Evolutionary conservation across 2,113 vertebrate species (phyloP).

Genomic region (Seriola rivoliana): DNA sequence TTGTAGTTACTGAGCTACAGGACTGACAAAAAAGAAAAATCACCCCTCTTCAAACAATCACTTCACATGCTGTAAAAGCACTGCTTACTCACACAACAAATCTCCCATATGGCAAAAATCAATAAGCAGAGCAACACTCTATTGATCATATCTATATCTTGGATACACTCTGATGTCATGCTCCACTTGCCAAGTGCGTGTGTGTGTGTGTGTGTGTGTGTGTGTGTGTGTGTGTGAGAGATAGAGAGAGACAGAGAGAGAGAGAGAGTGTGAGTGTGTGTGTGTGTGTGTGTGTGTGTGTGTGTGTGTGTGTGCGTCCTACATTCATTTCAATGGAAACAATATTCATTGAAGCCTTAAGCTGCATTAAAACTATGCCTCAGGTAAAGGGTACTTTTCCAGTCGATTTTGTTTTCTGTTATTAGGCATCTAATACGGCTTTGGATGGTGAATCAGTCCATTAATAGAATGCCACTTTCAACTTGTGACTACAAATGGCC

Average conservation of each 20-base stretch:
- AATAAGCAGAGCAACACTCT: conserved; percentile 72
- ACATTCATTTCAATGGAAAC: conserved; percentile 30
- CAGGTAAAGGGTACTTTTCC: conserved; percentile 4
- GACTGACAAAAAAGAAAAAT: conserved; percentile 12
- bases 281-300: conserved; percentile 24
- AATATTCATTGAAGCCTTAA: conserved; percentile 22
- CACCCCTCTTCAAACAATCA: conserved; percentile 51
- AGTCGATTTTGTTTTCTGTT: conserved; percentile 1
- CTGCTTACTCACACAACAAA: conserved; percentile 71
- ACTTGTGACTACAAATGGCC: not conserved
- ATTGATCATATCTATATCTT: conserved; percentile 75
- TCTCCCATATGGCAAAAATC: conserved; percentile 76
- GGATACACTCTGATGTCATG: conserved; percentile 64
- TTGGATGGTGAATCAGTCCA: conserved; percentile 5
- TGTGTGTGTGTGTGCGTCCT: not conserved
- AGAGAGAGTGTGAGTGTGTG: not conserved
- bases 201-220: conserved; percentile 22
- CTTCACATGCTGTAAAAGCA: conserved; percentile 68
- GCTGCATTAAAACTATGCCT: conserved; percentile 15
- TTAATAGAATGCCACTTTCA: conserved; percentile 20
- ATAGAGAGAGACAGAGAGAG: not conserved
- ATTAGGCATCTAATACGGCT: conserved; percentile 23
- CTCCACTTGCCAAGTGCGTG: conserved; percentile 28
- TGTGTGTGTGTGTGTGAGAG: conserved; percentile 13
- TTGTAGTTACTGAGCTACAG: conserved; percentile 19